These are phyloP conservation scores for Cephalopholis sonnerati DNA, from an alignment of 2,113 vertebrate genomes.

Conservation along the genomic window DNA sequence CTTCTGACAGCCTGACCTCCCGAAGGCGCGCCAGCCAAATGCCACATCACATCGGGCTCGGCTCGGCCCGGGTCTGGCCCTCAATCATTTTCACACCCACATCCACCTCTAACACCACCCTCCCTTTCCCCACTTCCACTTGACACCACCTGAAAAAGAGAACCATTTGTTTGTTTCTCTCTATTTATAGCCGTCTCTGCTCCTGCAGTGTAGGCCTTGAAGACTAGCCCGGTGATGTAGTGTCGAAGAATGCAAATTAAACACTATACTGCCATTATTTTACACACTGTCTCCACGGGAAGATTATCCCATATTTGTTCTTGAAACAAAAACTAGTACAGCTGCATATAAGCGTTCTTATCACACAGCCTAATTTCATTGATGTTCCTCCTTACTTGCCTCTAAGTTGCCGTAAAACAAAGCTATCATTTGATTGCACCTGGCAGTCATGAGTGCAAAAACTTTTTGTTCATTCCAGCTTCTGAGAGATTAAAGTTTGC, in stretches of 20 bases:
- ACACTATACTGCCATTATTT: slow-evolving; percentile 13
- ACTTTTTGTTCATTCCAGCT: slow-evolving; percentile 11
- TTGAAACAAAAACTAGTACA: slow-evolving; percentile 21
- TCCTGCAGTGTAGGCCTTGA: slow-evolving; percentile 9
- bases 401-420: slow-evolving; percentile 15
- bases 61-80: slow-evolving; percentile 31
- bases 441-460: slow-evolving; percentile 28
- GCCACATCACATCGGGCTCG: slow-evolving; percentile 44
- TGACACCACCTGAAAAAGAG: slow-evolving; percentile 55
- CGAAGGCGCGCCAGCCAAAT: slow-evolving; percentile 57
- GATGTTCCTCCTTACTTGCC: slow-evolving; percentile 1
- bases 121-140: neutral
- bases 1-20: slow-evolving; percentile 73
- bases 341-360: slow-evolving; percentile 5
- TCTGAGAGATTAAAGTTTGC: slow-evolving; percentile 38
- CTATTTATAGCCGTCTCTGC: slow-evolving; percentile 32
- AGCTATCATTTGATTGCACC: slow-evolving; percentile 29
- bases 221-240: neutral
- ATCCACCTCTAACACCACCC: slow-evolving; percentile 7
- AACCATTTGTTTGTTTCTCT: slow-evolving; percentile 46
- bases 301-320: slow-evolving; percentile 30
- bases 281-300: slow-evolving; percentile 15
- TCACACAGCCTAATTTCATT: slow-evolving; percentile 6
- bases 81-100: slow-evolving; percentile 63
- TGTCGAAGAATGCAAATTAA: slow-evolving; percentile 3